These are phyloP conservation scores for Girardia tigrina DNA, from an alignment of 2,888 invertebrate species.

Conservation along the genomic window DNA sequence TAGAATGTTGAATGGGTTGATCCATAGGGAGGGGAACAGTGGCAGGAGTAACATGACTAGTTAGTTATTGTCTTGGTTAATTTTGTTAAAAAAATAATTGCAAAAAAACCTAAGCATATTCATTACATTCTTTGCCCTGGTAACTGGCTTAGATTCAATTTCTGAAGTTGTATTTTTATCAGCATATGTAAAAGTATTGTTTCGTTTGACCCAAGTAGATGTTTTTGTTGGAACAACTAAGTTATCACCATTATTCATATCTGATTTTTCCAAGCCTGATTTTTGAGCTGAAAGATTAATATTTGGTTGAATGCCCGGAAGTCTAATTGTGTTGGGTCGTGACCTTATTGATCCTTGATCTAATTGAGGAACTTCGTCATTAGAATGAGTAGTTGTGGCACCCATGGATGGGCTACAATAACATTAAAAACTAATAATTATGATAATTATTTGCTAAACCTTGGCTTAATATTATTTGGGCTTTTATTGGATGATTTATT, in stretches of 20 bases:
- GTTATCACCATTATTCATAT: conserved; percentile 1
- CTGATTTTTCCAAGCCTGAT: not conserved
- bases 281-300: not conserved
- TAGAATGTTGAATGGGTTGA: not conserved
- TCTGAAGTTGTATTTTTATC: conserved; percentile 6
- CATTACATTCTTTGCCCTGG: not conserved
- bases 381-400: not conserved
- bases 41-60: not conserved
- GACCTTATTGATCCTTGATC: not conserved
- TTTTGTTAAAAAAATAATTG: too few species aligned
- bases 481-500: not conserved
- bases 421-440: not conserved
- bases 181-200: conserved; percentile 1
- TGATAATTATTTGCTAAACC: not conserved
- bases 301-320: conserved; percentile 3
- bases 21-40: not conserved
- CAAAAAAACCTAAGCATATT: conserved; percentile 15
- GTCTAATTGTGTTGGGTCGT: not conserved
- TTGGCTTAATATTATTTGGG: not conserved
- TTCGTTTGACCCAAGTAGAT: not conserved
- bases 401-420: not conserved
- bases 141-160: not conserved
- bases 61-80: too few species aligned
- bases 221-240: not conserved
- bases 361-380: conserved; percentile 16